Evolutionary conservation across 2,888 invertebrate species (phyloP).

Genomic region (Hypena proboscidalis): DNA sequence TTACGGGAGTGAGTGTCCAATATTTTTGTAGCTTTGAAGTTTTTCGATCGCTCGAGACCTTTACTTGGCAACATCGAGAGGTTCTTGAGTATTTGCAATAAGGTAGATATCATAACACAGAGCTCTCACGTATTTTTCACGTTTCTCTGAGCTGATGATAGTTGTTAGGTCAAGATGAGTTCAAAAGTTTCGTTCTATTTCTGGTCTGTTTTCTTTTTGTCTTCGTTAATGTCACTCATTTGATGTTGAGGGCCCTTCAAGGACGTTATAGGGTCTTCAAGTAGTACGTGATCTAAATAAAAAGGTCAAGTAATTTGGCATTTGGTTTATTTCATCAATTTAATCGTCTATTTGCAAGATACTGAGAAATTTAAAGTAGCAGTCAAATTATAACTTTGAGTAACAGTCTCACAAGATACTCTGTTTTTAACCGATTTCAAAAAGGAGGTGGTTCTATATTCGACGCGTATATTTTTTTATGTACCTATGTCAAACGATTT

Average conservation of each 20-base stretch:
- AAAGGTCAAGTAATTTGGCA: too few relatives aligned
- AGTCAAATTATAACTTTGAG: too few relatives aligned
- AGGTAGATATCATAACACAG: constrained; percentile 26
- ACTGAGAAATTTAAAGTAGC: too few relatives aligned
- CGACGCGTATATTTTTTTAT: too few relatives aligned
- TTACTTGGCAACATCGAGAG: constrained; percentile 17
- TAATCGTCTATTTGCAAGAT: too few relatives aligned
- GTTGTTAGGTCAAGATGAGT: constrained; percentile 20
- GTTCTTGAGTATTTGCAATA: constrained; percentile 20
- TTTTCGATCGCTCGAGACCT: constrained; percentile 25
- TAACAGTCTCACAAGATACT: too few relatives aligned
- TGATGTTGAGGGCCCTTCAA: background rate
- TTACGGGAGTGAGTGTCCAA: constrained; percentile 37
- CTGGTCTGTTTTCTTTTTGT: constrained; percentile 9
- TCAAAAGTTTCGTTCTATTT: constrained; percentile 21
- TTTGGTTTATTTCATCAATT: too few relatives aligned
- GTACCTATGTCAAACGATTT: too few relatives aligned
- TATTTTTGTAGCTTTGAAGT: constrained; percentile 26
- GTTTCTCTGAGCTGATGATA: constrained; percentile 14
- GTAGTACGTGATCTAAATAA: too few relatives aligned
- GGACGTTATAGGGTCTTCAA: background rate
- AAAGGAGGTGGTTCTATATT: too few relatives aligned
- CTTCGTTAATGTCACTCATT: background rate
- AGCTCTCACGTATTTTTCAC: constrained; percentile 25
- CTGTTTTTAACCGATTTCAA: too few relatives aligned